A percentile compares a stretch with the other conserved stretches of the same genome.
Conservation (phyloP, 2,113 vertebrate species). For the Ceratotherium simum region DNA sequence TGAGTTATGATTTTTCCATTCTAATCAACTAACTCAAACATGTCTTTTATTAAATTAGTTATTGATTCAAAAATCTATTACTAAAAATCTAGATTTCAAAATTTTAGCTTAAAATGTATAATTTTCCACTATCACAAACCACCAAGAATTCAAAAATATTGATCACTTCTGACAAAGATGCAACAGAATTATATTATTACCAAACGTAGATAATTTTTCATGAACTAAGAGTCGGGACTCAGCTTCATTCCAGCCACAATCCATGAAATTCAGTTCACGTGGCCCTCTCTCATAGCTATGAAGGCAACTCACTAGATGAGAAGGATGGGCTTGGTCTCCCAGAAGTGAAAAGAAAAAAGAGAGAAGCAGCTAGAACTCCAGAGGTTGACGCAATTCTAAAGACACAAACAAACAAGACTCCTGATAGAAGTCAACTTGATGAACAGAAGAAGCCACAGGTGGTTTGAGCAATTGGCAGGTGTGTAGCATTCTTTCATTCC, state of each 20-base stretch:
- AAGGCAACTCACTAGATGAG: neutral
- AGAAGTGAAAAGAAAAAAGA: neutral
- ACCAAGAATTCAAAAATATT: constrained; percentile 32
- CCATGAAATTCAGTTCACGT: neutral
- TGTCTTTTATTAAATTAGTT: constrained; percentile 5
- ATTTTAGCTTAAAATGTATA: neutral
- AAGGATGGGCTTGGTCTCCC: neutral
- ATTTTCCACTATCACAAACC: neutral
- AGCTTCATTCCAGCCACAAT: neutral
- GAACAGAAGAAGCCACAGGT: neutral
- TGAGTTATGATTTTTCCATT: neutral
- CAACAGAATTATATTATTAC: neutral
- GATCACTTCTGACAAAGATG: neutral
- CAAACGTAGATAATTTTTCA: neutral
- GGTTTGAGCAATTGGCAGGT: neutral
- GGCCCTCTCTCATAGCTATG: neutral
- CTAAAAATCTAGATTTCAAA: neutral
- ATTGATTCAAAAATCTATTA: constrained; percentile 4
- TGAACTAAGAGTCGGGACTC: neutral
- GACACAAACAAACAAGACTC: neutral
- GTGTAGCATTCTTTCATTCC: neutral
- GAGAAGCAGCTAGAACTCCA: neutral
- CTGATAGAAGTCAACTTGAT: neutral
- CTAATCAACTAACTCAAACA: constrained; percentile 28
- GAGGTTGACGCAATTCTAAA: neutral